phyloP scores from a whole-genome alignment of 1,140 invertebrate genomes.

The Ostrea edulis region DNA sequence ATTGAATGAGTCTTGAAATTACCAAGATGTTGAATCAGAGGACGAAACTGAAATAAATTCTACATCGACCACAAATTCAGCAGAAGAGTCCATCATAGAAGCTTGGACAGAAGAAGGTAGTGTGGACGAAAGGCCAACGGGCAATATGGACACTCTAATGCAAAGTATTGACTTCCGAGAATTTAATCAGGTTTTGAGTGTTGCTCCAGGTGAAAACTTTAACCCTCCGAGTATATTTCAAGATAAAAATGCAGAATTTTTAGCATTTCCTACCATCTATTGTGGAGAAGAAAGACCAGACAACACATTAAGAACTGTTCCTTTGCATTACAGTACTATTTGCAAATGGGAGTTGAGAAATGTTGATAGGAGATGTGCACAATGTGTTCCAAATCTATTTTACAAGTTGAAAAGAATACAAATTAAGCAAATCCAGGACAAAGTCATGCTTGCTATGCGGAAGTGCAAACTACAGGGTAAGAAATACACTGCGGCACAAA shows the following conservation, averaged over 20 bases:
- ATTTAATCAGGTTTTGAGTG: not conserved
- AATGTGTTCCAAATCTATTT: conserved; percentile 34
- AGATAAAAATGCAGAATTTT: conserved; percentile 29
- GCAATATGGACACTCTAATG: conserved; percentile 38
- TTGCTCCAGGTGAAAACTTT: conserved; percentile 42
- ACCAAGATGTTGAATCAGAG: no score
- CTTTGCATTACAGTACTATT: not conserved
- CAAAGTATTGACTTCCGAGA: not conserved
- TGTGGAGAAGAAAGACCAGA: conserved; percentile 22
- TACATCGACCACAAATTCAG: no score
- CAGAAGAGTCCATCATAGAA: no score
- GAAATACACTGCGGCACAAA: conserved; percentile 48
- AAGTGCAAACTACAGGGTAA: conserved; percentile 48
- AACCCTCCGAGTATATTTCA: not conserved
- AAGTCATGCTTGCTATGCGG: conserved; percentile 41
- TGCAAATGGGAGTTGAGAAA: conserved; percentile 14
- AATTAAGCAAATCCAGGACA: conserved; percentile 52
- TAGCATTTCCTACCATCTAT: conserved; percentile 24
- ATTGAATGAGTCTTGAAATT: no score
- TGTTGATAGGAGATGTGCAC: not conserved
- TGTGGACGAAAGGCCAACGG: not conserved
- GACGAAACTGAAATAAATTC: no score
- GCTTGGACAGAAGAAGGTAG: no score
- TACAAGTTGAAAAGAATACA: conserved; percentile 55
- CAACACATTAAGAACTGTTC: conserved; percentile 41